Conservation (phyloP, 2,797 vertebrate genomes). For the Brotula barbata region DNA sequence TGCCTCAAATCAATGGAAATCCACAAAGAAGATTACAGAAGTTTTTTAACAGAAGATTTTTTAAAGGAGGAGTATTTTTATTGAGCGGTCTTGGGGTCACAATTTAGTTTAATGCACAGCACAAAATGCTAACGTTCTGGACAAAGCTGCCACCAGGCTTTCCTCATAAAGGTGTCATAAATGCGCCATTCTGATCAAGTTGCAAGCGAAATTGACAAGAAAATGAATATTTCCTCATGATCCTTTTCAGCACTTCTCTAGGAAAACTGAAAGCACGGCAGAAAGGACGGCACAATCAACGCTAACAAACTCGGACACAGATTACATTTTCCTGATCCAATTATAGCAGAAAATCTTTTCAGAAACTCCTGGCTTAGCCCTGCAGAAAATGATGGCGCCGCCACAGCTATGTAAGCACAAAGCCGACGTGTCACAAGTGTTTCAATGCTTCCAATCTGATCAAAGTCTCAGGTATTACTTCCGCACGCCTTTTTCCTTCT, state of each 20-base stretch:
- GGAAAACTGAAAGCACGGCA: slow-evolving; percentile 57
- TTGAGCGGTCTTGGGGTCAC: slow-evolving; percentile 20
- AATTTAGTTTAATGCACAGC: slow-evolving; percentile 30
- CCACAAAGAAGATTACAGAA: too few relatives aligned
- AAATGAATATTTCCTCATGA: slow-evolving; percentile 31
- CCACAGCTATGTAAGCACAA: slow-evolving; percentile 59
- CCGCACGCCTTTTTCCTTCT: slow-evolving; percentile 33
- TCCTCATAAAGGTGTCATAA: slow-evolving; percentile 60
- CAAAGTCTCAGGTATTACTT: slow-evolving; percentile 70
- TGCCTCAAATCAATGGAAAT: slow-evolving; percentile 9
- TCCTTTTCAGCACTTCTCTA: slow-evolving; percentile 54
- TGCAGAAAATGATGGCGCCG: slow-evolving; percentile 57
- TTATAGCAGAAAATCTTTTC: slow-evolving; percentile 73
- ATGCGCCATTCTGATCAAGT: slow-evolving; percentile 41
- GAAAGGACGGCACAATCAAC: slow-evolving; percentile 64
- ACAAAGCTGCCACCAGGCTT: slow-evolving; percentile 38
- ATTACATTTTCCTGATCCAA: slow-evolving; percentile 71
- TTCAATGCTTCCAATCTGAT: slow-evolving; percentile 72
- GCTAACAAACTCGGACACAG: slow-evolving; percentile 71
- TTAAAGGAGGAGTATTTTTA: slow-evolving; percentile 31
- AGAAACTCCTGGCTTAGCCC: slow-evolving; percentile 62
- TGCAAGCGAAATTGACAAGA: slow-evolving; percentile 47
- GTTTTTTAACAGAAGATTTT: slow-evolving; percentile 36
- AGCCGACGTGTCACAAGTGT: slow-evolving; percentile 59
- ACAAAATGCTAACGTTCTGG: slow-evolving; percentile 38